These are phyloP conservation scores for Apis laboriosa DNA, from an alignment of 1,140 invertebrate genomes.

Conservation along the genomic window DNA sequence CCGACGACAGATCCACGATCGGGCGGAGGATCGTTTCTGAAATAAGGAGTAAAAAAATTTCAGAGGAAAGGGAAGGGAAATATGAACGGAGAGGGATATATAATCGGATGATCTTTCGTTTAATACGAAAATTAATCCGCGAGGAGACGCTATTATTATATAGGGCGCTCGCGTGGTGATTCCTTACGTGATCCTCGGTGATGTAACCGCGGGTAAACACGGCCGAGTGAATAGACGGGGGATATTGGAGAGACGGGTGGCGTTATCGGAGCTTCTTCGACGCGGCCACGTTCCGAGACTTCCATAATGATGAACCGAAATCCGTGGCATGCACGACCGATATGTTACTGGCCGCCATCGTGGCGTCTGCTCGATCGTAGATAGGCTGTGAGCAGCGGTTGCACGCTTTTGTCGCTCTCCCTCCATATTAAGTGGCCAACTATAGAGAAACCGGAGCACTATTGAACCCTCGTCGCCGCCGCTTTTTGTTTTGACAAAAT, in stretches of 20 bases:
- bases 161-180: conserved; percentile 53
- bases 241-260: conserved; percentile 57
- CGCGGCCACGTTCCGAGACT: conserved; percentile 61
- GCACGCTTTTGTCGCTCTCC: conserved; percentile 46
- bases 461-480: neutral
- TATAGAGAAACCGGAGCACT: too few relatives aligned
- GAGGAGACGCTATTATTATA: conserved; percentile 20
- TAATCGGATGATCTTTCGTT: neutral
- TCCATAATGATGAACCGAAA: conserved; percentile 74
- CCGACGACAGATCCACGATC: neutral
- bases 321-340: conserved; percentile 67
- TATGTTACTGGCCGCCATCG: conserved; percentile 66
- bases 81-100: too few relatives aligned
- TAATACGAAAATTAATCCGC: conserved; percentile 1
- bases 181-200: conserved; percentile 43
- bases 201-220: conserved; percentile 54
- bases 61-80: neutral
- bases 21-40: neutral
- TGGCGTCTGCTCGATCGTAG: conserved; percentile 55
- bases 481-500: neutral
- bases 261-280: conserved; percentile 50
- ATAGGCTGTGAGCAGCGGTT: conserved; percentile 62
- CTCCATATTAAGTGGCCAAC: conserved; percentile 67
- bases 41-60: neutral
- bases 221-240: conserved; percentile 62